Evolutionary conservation across 1,140 invertebrate species (phyloP), one percentile per base, ranked within the genome.

Genomic region (Zophobas morio): DNA sequence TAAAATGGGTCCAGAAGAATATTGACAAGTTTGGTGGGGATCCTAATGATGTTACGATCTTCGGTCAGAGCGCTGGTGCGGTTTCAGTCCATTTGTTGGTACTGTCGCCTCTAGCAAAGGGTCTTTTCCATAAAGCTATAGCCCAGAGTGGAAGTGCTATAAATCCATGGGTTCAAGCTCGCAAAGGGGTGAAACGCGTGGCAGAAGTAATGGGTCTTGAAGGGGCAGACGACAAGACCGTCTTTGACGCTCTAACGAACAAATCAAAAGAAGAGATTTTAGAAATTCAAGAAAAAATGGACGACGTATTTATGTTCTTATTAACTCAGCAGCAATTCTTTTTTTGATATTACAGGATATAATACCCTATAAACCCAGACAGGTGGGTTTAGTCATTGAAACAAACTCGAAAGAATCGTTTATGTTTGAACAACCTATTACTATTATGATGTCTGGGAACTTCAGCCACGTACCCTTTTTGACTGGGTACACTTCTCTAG

Each of bases 61-160:
- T 88, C 82, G 90, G 90, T 32, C 84, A 88, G 39, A 88, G 86
- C 74, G 83, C 88, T 2, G 89, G 89, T 0, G 88, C 85, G 32
- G 82, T 82, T 35, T 79, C 79, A 3, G 83, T 75, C 6, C 77
- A 83, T 75, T 74, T n/a, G n/a, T n/a, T n/a, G n/a, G n/a, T n/a
- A n/a, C n/a, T n/a, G n/a, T n/a, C n/a, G n/a, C n/a, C n/a, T n/a
- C n/a, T n/a, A n/a, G n/a, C n/a, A n/a, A n/a, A n/a, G n/a, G n/a
- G n/a, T n/a, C n/a, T n/a, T n/a, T n/a, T n/a, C n/a, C n/a, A n/a
- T n/a, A n/a, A n/a, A n/a, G n/a, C n/a, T n/a, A n/a, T n/a, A n/a
- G n/a, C n/a, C n/a, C n/a, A n/a, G n/a, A n/a, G n/a, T n/a, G n/a
- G n/a, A n/a, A n/a, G n/a, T n/a, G 71, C 79, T 63, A 60, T 56